Evolutionary conservation across 2,113 vertebrate species (phyloP).

Genomic region (Cyrtonyx montezumae): DNA sequence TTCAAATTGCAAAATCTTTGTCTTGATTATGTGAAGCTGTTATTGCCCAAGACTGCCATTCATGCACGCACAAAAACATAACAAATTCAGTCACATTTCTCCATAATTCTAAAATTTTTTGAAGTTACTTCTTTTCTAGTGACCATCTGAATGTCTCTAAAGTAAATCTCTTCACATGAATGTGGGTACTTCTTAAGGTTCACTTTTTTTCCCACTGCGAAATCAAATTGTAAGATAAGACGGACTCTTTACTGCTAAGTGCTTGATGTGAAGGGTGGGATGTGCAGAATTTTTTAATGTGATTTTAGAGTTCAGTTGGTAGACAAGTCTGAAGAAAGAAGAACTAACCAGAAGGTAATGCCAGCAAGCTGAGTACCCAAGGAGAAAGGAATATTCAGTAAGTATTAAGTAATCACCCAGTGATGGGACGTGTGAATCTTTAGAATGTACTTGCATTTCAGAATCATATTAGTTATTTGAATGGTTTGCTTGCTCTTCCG

Average conservation of each 20-base stretch:
- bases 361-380: neutral
- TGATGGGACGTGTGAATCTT: neutral
- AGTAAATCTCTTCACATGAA: neutral
- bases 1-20: neutral
- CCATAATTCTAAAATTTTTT: neutral
- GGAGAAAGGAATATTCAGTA: too few species aligned
- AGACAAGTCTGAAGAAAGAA: neutral
- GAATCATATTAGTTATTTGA: neutral
- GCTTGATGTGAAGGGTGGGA: neutral
- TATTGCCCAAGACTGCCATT: neutral
- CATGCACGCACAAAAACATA: neutral
- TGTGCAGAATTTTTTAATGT: neutral
- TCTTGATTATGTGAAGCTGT: neutral
- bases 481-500: neutral
- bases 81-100: neutral
- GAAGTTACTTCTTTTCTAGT: neutral
- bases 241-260: neutral
- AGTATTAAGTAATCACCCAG: neutral
- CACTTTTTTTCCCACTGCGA: neutral
- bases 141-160: neutral
- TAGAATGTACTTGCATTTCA: neutral
- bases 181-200: neutral
- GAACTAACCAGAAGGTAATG: fast-evolving
- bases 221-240: neutral
- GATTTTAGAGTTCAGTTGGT: neutral